Evolutionary conservation across 2,888 invertebrate genomes (phyloP), one percentile per base, ranked within the genome.

Genomic region (Hirtodrosophila duncani): DNA sequence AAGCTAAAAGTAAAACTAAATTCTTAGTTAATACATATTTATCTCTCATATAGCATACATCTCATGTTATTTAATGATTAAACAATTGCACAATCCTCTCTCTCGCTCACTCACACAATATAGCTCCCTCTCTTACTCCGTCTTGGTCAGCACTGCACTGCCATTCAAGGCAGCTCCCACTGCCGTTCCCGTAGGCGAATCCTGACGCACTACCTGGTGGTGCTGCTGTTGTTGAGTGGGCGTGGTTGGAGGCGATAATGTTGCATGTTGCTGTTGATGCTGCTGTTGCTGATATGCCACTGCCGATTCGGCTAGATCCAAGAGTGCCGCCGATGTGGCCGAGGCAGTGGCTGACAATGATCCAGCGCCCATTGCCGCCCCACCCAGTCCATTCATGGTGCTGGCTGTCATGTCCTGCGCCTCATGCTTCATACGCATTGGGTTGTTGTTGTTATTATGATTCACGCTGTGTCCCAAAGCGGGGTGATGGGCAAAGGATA

Each of bases 331-430:
- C 42, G 82, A 58, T 14, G 79, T 65, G 13, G 67, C n/a, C n/a
- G n/a, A 60, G 14, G 51, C 63, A 3, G 36, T 29, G n/a, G 63
- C 55, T 7, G 51, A 24, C 57, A 50, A 30, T 45, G 60, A 33
- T 23, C 29, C 31, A 2, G 30, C 42, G 2, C 38, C 63, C 8
- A 41, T 18, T 1, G 16, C 31, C 6, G 4, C 14, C 46, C 8
- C 45, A 1, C 82, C 70, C 45, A 83, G 61, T 8, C 87, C 87
- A 48, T 86, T 87, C 82, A 86, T 85, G 10, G 84, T 85, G 49
- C 82, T 83, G 14, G 85, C 82, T 16, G 86, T 85, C 85, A 86
- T 86, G 45, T 87, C 85, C 63, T 86, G 87, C 2, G 86, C 85
- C 61, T 84, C 87, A 38, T 83, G 83, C 59, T 85, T 86, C 45